phyloP scores from a whole-genome alignment of 2,888 invertebrate genomes.

The Oegoconia quadripuncta region DNA sequence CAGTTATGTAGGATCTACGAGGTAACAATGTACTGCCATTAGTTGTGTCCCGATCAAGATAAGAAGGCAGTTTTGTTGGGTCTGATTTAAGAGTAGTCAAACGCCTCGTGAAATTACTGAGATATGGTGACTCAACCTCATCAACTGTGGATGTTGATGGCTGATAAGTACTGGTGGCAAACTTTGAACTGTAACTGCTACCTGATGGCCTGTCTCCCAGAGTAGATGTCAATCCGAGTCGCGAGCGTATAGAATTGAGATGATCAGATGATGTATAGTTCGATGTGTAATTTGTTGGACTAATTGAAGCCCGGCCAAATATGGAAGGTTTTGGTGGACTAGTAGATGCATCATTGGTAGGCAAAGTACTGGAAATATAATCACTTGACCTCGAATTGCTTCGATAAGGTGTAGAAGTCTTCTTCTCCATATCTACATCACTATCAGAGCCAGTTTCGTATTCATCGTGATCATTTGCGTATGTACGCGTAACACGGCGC shows the following conservation, averaged over 20 bases:
- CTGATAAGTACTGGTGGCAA: constrained; percentile 49
- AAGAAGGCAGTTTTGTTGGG: constrained; percentile 44
- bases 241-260: constrained; percentile 78
- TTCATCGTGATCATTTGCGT: constrained; percentile 75
- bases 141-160: constrained; percentile 62
- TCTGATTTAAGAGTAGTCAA: constrained; percentile 71
- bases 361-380: constrained; percentile 63
- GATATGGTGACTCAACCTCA: constrained; percentile 82
- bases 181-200: constrained; percentile 47
- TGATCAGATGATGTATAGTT: constrained; percentile 66
- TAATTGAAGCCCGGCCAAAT: constrained; percentile 61
- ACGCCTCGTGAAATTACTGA: constrained; percentile 84
- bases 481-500: constrained; percentile 71
- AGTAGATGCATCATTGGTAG: constrained; percentile 46
- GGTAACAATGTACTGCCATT: constrained; percentile 59
- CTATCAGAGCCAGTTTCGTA: constrained; percentile 86
- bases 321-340: constrained; percentile 59
- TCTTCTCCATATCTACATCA: constrained; percentile 78
- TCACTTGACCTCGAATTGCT: constrained; percentile 64
- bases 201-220: constrained; percentile 54
- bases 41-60: constrained; percentile 55
- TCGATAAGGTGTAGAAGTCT: constrained; percentile 52
- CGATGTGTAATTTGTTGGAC: constrained; percentile 52
- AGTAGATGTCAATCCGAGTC: constrained; percentile 74
- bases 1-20: constrained; percentile 60